Base-by-base conservation (phyloP, 2,888 invertebrate species). In the Crocallis elinguaria region DNA sequence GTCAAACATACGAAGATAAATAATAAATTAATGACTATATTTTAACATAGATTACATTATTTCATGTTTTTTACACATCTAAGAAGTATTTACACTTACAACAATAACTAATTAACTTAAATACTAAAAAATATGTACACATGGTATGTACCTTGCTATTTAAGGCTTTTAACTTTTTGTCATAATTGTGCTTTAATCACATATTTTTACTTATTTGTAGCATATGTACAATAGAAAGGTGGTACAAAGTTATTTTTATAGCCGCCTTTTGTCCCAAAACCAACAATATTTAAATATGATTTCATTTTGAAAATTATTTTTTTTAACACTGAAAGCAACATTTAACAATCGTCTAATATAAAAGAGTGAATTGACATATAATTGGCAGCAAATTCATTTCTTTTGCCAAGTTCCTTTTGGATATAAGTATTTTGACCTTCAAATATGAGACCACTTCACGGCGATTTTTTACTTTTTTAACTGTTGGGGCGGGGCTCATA, bases 1-100 rank as follows among this genome's bases (percentile, higher is more conserved):
- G 63, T 73, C 60, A 48, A 67, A 71, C 63, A 49, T 74, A 73
- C 72, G 67, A 69, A 57, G 52, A 61, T 70, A 72, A 72, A 78
- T 76, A 75, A 68, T 76, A 75, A 68, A 69, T 69, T 69, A 69
- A 62, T 54, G 50, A 52, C 44, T 60, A 54, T 62, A 66, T 57
- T 66, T 64, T 69, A 54, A 65, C 58, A 64, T 66, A 67, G 6
- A n/a, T n/a, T 60, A 52, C 70, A 39, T 43, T 53, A 46, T 50
- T 56, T 51, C 42, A 50, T 42, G 50, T 45, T 45, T 35, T 27
- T 45, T 57, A 61, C 49, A 57, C 49, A 54, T 42, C 35, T 36
- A 46, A 35, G 21, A 38, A 33, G 19, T 48, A 33, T 21, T 48
- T 33, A 41, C 13, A 41, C 16, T 27, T 46, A 46, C 21, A 50